Evolutionary conservation across 1,140 invertebrate species (phyloP).

Genomic region (Lerema accius): DNA sequence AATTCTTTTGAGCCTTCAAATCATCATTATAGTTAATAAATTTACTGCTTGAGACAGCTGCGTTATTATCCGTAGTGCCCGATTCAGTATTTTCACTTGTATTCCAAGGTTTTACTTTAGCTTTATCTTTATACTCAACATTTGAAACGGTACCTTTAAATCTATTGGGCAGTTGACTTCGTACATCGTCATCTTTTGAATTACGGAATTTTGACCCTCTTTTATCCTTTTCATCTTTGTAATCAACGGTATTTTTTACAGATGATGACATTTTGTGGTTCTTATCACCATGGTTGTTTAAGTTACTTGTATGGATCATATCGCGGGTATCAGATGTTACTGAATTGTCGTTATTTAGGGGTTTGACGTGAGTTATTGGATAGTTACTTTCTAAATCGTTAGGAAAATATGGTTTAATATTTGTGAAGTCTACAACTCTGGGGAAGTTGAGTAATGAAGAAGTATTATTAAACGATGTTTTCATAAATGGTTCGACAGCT

Average conservation of each 20-base stretch:
- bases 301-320: constrained; percentile 31
- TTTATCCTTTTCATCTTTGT: constrained; percentile 39
- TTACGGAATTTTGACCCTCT: constrained; percentile 26
- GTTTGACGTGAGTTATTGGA: constrained; percentile 40
- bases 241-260: constrained; percentile 43
- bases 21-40: constrained; percentile 42
- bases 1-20: constrained; percentile 51
- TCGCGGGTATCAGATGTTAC: constrained; percentile 22
- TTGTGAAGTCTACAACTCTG: constrained; percentile 70
- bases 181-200: constrained; percentile 9
- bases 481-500: constrained; percentile 17
- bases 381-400: constrained; percentile 57
- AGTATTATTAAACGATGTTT: constrained; percentile 15
- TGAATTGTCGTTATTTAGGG: constrained; percentile 28
- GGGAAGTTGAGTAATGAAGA: constrained; percentile 56
- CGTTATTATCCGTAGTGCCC: not conserved
- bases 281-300: constrained; percentile 39
- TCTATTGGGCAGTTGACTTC: constrained; percentile 18
- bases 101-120: constrained; percentile 53
- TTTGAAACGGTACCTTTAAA: constrained; percentile 32
- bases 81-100: constrained; percentile 33
- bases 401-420: constrained; percentile 56
- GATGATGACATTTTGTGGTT: constrained; percentile 34
- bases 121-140: constrained; percentile 57
- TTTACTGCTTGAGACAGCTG: constrained; percentile 15